Evolutionary conservation across 2,113 vertebrate species (phyloP).

Genomic region (Calcarius ornatus): DNA sequence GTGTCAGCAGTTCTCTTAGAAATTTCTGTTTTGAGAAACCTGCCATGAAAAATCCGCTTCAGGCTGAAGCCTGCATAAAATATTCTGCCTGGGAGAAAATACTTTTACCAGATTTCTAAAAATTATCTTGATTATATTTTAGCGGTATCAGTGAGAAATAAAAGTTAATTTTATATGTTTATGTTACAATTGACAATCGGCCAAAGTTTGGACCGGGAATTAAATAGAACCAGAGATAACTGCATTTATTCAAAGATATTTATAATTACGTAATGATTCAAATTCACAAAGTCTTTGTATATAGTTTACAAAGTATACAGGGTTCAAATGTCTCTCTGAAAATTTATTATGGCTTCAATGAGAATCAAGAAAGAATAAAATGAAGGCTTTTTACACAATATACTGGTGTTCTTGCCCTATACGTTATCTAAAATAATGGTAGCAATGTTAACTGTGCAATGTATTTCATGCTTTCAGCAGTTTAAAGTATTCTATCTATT

Average conservation of each 20-base stretch:
- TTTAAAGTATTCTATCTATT: not conserved
- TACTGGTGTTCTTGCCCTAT: not conserved
- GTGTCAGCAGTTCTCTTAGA: slow-evolving; percentile 66
- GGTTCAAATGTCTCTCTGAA: not conserved
- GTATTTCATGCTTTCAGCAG: not conserved
- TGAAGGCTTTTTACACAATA: not conserved
- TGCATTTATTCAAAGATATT: not conserved
- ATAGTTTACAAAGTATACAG: not conserved
- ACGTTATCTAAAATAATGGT: not conserved
- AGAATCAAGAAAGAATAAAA: not conserved
- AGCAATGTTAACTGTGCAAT: not conserved
- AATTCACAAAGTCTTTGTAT: not conserved
- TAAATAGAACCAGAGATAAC: not conserved
- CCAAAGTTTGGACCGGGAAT: not conserved
- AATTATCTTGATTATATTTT: slow-evolving; percentile 26
- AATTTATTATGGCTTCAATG: not conserved
- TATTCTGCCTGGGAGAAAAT: not conserved
- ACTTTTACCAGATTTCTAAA: not conserved
- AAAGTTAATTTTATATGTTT: not conserved
- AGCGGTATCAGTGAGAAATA: not conserved
- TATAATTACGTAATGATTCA: not conserved
- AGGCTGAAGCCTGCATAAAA: not conserved
- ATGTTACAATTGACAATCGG: not conserved
- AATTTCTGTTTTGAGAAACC: slow-evolving; percentile 54
- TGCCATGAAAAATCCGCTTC: slow-evolving; percentile 23